These are phyloP conservation scores for Grammomys dolichurus DNA, from an alignment of 2,113 vertebrate genomes.

Conservation along the genomic window DNA sequence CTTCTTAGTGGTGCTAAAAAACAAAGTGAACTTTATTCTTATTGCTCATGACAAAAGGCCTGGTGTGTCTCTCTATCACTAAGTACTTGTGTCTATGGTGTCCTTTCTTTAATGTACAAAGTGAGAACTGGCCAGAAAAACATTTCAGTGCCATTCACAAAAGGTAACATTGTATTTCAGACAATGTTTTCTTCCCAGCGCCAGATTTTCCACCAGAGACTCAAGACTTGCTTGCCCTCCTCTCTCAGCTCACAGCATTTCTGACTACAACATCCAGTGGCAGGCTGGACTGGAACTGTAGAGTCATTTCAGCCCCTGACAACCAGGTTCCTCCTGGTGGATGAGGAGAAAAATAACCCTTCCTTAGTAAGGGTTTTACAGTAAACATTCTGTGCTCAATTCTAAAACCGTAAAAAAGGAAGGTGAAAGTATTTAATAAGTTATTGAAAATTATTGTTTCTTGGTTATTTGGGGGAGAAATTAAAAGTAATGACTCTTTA, in stretches of 20 bases:
- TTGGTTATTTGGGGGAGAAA: constrained; percentile 26
- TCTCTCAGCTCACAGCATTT: background rate
- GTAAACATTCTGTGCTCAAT: background rate
- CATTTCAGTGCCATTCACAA: background rate
- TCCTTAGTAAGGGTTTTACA: background rate
- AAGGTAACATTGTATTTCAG: background rate
- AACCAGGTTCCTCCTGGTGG: background rate
- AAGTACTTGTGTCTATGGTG: no score
- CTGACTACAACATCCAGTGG: background rate
- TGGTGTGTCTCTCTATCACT: background rate
- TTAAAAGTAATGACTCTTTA: background rate
- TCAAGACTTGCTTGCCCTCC: background rate
- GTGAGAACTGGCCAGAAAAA: background rate
- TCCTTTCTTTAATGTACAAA: background rate
- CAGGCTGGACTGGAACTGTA: background rate
- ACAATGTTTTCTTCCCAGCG: background rate
- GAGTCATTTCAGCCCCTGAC: background rate
- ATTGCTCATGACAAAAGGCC: background rate
- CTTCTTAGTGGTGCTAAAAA: background rate
- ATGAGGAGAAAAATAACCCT: background rate
- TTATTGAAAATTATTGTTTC: background rate
- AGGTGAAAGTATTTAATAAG: background rate
- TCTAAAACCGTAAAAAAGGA: background rate
- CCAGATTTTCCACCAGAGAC: background rate
- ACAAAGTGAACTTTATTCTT: background rate